A percentile compares a stretch with the other conserved stretches of the same genome.
Evolutionary conservation across 2,888 invertebrate genomes (phyloP).

Genomic region (Lapara coniferarum): DNA sequence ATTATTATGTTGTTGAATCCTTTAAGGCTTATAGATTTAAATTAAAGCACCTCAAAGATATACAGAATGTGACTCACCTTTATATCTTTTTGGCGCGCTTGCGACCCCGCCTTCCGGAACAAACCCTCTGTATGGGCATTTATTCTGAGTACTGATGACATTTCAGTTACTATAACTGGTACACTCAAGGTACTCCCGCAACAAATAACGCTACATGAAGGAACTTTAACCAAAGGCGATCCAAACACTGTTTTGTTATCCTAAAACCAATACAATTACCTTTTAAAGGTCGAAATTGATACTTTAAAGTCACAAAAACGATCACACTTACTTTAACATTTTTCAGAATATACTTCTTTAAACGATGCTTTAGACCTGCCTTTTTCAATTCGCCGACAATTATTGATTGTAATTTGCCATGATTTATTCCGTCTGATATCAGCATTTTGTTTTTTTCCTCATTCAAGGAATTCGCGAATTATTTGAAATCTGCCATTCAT

Average conservation of each 20-base stretch:
- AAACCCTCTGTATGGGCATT: conserved; percentile 91
- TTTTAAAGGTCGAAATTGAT: conserved; percentile 6
- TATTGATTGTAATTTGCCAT: conserved; percentile 78
- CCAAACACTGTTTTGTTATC: conserved; percentile 79
- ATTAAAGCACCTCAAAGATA: background rate
- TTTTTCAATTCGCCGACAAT: conserved; percentile 87
- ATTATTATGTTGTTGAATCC: no score
- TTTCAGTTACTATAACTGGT: conserved; percentile 88
- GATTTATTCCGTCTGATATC: conserved; percentile 79
- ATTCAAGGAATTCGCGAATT: conserved; percentile 39
- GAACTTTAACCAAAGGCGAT: conserved; percentile 75
- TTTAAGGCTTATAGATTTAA: background rate
- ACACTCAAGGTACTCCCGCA: conserved; percentile 88
- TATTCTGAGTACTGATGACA: conserved; percentile 87
- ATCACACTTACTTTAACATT: conserved; percentile 74
- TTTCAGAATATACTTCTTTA: conserved; percentile 86
- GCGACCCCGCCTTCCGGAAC: conserved; percentile 94
- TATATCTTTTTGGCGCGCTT: conserved; percentile 91
- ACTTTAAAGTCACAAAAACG: conserved; percentile 8
- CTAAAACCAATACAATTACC: conserved; percentile 47
- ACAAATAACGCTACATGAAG: conserved; percentile 82
- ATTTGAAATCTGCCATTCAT: conserved; percentile 54
- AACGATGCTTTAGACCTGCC: conserved; percentile 88
- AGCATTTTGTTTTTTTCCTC: conserved; percentile 68
- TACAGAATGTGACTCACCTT: conserved; percentile 76